Conservation (phyloP, 1,140 invertebrate species). For the Carcinoscorpius rotundicauda region DNA sequence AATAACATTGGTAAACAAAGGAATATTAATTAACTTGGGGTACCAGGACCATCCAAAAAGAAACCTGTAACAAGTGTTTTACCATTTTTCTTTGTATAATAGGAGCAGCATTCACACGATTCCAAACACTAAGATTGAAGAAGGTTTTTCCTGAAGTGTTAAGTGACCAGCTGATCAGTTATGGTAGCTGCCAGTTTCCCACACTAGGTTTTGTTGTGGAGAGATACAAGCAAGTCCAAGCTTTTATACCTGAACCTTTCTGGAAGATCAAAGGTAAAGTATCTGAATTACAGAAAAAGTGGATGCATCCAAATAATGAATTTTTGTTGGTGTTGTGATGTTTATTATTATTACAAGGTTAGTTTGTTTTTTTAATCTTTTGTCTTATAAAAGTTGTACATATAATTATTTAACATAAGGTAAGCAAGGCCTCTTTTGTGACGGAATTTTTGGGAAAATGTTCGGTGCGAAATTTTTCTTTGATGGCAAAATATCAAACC, state of each 20-base stretch:
- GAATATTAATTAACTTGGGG: too few relatives aligned
- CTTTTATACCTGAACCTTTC: conserved; percentile 78
- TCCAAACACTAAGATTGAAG: conserved; percentile 85
- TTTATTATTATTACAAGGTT: neutral
- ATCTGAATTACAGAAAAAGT: neutral
- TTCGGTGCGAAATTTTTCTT: too few relatives aligned
- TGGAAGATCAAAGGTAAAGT: conserved; percentile 72
- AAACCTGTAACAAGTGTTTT: neutral
- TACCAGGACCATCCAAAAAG: too few relatives aligned
- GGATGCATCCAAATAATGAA: neutral
- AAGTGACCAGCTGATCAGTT: conserved; percentile 60
- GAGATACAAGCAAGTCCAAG: conserved; percentile 74
- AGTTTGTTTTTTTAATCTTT: conserved; percentile 10
- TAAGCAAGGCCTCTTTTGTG: too few relatives aligned
- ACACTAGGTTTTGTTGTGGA: conserved; percentile 96
- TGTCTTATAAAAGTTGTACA: neutral
- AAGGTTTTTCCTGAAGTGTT: conserved; percentile 67
- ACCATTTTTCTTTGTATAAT: conserved; percentile 15
- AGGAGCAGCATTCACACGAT: conserved; percentile 96
- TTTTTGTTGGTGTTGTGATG: neutral
- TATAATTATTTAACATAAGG: neutral
- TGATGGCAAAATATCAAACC: too few relatives aligned
- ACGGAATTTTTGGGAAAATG: too few relatives aligned
- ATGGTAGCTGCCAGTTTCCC: conserved; percentile 96
- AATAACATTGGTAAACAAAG: too few relatives aligned